Conservation (phyloP, 2,888 invertebrate species). For the Melangyna quadrimaculata region DNA sequence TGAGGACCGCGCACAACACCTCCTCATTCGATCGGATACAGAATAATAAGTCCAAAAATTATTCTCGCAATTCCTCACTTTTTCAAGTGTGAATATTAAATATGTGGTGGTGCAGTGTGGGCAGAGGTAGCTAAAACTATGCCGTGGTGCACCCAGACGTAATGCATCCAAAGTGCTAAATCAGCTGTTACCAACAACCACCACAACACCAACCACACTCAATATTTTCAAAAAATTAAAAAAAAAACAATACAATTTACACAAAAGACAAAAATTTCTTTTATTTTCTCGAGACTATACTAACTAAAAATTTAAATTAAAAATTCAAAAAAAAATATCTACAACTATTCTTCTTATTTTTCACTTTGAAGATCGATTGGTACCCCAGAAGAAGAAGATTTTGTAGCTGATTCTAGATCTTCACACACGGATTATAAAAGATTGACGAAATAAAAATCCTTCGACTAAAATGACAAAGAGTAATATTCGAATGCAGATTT, state of each 20-base stretch:
- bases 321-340: constrained; percentile 9
- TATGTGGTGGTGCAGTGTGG: constrained; percentile 68
- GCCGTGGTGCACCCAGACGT: constrained; percentile 50
- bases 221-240: constrained; percentile 24
- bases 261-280: constrained; percentile 63
- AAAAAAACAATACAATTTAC: constrained; percentile 52
- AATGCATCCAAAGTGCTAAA: constrained; percentile 63
- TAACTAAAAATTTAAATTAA: constrained; percentile 29
- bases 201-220: constrained; percentile 49
- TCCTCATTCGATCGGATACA: constrained; percentile 75
- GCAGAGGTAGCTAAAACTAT: constrained; percentile 50
- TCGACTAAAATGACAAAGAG: constrained; percentile 42
- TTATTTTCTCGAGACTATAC: constrained; percentile 25
- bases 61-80: constrained; percentile 69
- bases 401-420: constrained; percentile 54
- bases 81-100: constrained; percentile 68
- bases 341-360: constrained; percentile 20
- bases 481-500: constrained; percentile 35
- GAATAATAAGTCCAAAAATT: constrained; percentile 73
- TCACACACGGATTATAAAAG: constrained; percentile 55
- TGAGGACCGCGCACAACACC: constrained; percentile 73
- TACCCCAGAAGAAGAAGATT: constrained; percentile 39
- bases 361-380: constrained; percentile 62
- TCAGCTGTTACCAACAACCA: constrained; percentile 65
- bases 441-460: constrained; percentile 66